Conservation (phyloP, 92 coral and sea anemone species). For the Phenganax marumi region DNA sequence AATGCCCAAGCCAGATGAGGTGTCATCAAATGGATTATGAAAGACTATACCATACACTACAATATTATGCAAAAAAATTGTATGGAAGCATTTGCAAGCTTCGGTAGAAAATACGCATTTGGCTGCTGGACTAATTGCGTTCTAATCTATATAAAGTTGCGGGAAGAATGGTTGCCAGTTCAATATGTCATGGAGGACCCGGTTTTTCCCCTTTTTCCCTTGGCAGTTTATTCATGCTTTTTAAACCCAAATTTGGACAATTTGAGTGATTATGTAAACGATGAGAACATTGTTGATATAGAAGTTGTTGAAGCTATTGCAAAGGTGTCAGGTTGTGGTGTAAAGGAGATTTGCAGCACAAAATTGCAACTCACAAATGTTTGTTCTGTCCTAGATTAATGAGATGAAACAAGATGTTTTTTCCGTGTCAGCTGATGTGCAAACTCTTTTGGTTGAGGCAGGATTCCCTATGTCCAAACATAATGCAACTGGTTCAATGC, state of each 20-base stretch:
- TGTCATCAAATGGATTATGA: constrained; percentile 47
- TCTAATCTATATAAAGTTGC: background rate
- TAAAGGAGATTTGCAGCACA: no score
- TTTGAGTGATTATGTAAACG: background rate
- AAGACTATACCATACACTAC: background rate
- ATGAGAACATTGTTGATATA: background rate
- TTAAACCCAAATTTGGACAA: background rate
- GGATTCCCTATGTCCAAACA: background rate
- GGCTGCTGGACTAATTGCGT: background rate
- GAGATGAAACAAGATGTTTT: no score
- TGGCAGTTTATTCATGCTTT: background rate
- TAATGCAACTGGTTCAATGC: background rate
- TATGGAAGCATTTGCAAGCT: no score
- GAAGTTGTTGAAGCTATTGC: background rate
- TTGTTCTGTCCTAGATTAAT: no score
- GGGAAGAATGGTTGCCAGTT: background rate
- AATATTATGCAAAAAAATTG: constrained; percentile 36
- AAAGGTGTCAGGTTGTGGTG: background rate
- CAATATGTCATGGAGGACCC: background rate
- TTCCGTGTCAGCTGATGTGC: no score
- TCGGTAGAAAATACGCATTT: no score
- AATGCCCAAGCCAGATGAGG: constrained; percentile 35
- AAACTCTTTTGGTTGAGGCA: background rate
- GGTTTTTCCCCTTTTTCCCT: background rate
- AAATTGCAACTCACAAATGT: no score